Evolutionary conservation across 2,113 vertebrate species (phyloP), one percentile per base, ranked within the genome.

Genomic region (Sylvilagus bachmani): DNA sequence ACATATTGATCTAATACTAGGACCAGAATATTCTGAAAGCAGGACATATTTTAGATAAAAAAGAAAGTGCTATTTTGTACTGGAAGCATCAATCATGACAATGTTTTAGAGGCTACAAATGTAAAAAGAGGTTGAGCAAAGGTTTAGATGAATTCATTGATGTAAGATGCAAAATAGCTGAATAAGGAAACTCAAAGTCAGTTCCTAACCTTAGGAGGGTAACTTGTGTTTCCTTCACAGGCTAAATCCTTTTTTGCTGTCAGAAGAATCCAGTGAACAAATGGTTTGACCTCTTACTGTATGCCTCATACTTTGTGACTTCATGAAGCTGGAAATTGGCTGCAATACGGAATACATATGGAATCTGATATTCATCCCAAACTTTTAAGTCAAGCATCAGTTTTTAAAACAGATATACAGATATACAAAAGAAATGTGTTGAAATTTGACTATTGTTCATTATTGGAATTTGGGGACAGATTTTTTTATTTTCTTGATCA

Each of bases 121-220:
- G 31, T 93, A 58, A 82, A 82, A 91, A 94, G 29, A 38, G 25
- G 8, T 86, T 92, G 38, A 78, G 17, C 16, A n/a, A 77, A 94
- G 21, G 8, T 92, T 75, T 71, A 87, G 49, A 94, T 67, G 53
- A 75, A 62, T 86, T 95, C 49, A 78, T 69, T 69, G 44, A 36
- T 92, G 4, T 44, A 87, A 95, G 70, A 93, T 90, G 31, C 36
- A 71, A 94, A 92, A 88, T 38, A 94, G 53, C 62, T 81, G 36
- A 84, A 87, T 73, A 85, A 81, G 44, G 71, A 81, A 36, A 86
- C 27, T 62, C 66, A 90, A 71, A 80, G 71, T 67, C 17, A 25
- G 55, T 79, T 93, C 36, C 64, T 96, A 91, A 90, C 27, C 66
- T 82, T 84, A 25, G 29, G 29, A 93, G 17, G 55, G n/a, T 19